Percentiles rank a stretch among this genome's conserved stretches.
These are phyloP conservation scores for Lycia hirtaria DNA, from an alignment of 2,888 invertebrate genomes.

Conservation along the genomic window DNA sequence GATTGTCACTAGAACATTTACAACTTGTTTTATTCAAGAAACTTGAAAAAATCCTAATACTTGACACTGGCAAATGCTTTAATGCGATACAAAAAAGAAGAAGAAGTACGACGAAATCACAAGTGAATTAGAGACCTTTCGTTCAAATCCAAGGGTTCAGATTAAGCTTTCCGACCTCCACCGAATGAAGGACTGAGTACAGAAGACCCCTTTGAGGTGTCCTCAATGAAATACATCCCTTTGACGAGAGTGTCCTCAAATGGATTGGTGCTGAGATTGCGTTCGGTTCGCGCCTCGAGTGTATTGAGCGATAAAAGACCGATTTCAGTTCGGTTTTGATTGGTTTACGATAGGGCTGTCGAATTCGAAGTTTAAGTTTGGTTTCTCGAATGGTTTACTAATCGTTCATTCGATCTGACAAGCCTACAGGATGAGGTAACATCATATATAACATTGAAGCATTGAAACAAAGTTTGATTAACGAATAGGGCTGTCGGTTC, in stretches of 20 bases:
- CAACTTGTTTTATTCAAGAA: too few species aligned
- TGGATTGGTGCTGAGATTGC: constrained; percentile 28
- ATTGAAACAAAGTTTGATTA: too few species aligned
- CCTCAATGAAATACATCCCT: constrained; percentile 28
- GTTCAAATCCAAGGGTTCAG: constrained; percentile 17
- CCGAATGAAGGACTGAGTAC: constrained; percentile 12
- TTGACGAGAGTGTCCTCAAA: constrained; percentile 31
- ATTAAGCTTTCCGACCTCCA: constrained; percentile 29
- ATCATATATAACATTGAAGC: too few species aligned
- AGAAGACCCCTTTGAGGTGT: constrained; percentile 25
- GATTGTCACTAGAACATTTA: too few species aligned
- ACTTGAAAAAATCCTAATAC: too few species aligned
- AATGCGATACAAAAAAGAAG: too few species aligned
- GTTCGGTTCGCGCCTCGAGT: constrained; percentile 29
- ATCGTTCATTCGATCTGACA: too few species aligned
- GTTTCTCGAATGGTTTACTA: neutral
- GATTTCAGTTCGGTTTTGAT: constrained; percentile 24
- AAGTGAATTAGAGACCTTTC: constrained; percentile 20
- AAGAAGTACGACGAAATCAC: constrained; percentile 13
- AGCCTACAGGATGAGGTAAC: too few species aligned
- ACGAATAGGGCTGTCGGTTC: too few species aligned
- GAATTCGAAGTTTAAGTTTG: neutral
- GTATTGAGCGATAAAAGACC: constrained; percentile 27
- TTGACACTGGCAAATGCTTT: too few species aligned
- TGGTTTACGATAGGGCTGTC: constrained; percentile 14